Conservation (phyloP, 1,140 invertebrate genomes). For the Dendrolimus kikuchii region DNA sequence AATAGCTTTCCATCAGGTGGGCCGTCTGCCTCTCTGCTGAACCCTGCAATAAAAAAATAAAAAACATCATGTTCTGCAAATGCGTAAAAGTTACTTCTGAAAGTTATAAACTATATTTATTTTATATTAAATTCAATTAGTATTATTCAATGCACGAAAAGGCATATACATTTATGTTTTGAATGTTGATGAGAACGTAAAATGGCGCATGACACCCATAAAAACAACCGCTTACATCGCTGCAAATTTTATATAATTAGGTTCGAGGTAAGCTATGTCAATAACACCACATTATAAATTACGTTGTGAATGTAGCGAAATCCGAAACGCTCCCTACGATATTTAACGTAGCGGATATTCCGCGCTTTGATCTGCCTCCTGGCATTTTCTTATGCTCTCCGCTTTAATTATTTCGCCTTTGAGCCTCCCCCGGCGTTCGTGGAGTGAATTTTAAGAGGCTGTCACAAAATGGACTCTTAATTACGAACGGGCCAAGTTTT, state of each 20-base stretch:
- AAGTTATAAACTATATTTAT: too few species aligned
- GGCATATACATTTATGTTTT: too few species aligned
- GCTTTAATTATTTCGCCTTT: slow-evolving; percentile 67
- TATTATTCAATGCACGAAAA: too few species aligned
- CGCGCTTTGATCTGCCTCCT: slow-evolving; percentile 53
- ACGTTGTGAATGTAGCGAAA: slow-evolving; percentile 47
- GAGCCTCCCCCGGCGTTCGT: slow-evolving; percentile 35
- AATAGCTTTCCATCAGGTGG: too few species aligned
- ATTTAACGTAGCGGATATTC: slow-evolving; percentile 53
- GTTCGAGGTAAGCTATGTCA: slow-evolving; percentile 16
- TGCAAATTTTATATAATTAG: slow-evolving; percentile 17
- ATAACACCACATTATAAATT: slow-evolving; percentile 20
- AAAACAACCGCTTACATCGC: not conserved
- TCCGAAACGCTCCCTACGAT: slow-evolving; percentile 40
- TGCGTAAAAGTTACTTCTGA: too few species aligned
- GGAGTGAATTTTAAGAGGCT: slow-evolving; percentile 66
- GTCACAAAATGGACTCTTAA: slow-evolving; percentile 64
- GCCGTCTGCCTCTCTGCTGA: too few species aligned
- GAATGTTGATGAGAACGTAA: too few species aligned
- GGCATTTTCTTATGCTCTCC: slow-evolving; percentile 53
- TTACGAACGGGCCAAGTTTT: slow-evolving; percentile 47
- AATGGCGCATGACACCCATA: too few species aligned
- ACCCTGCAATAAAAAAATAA: too few species aligned
- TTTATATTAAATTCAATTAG: too few species aligned
- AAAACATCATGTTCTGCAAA: too few species aligned